Percentiles rank a stretch among this genome's conserved stretches.
Conservation (phyloP, 2,888 invertebrate genomes). For the Dilophus febrilis region DNA sequence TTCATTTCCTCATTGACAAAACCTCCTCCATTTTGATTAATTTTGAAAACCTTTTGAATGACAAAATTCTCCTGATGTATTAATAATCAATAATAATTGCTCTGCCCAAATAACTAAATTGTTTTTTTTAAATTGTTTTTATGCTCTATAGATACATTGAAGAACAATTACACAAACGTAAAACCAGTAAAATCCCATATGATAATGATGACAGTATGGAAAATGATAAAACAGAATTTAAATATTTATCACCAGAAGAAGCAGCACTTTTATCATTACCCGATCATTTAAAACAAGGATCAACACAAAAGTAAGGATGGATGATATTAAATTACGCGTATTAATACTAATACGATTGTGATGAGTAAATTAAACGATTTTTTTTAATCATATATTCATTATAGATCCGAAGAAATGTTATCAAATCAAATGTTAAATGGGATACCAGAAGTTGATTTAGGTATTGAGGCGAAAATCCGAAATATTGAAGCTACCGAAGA, state of each 20-base stretch:
- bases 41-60: no score
- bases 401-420: conserved; percentile 89
- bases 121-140: conserved; percentile 1
- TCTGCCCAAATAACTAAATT: neutral
- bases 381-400: neutral
- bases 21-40: no score
- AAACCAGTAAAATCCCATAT: conserved; percentile 39
- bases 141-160: conserved; percentile 45
- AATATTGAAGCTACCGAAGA: conserved; percentile 99
- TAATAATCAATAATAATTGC: no score
- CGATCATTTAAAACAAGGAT: conserved; percentile 70
- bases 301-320: conserved; percentile 39
- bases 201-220: conserved; percentile 22
- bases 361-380: no score
- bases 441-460: conserved; percentile 97
- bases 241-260: conserved; percentile 74
- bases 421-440: conserved; percentile 99
- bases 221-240: conserved; percentile 30
- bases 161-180: conserved; percentile 70
- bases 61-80: no score
- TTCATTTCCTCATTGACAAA: no score
- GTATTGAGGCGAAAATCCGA: conserved; percentile 96
- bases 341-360: no score
- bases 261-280: conserved; percentile 80
- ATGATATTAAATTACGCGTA: neutral